Percentiles rank a stretch among this genome's conserved stretches.
Conservation (phyloP, 2,888 invertebrate genomes). For the Drosophila rellima region DNA sequence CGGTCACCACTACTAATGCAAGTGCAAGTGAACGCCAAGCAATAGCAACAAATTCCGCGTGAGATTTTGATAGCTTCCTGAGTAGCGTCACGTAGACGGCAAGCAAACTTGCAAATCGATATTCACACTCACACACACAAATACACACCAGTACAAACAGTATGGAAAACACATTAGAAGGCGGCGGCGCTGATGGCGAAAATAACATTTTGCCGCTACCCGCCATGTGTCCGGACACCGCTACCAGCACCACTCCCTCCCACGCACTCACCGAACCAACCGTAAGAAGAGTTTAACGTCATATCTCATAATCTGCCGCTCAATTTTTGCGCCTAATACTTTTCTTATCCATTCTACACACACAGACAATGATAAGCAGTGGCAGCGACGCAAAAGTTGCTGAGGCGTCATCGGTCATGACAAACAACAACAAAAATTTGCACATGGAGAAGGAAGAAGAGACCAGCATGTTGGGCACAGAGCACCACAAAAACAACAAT, state of each 20-base stretch:
- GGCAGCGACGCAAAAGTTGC: constrained; percentile 45
- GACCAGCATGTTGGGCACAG: constrained; percentile 34
- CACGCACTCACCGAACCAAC: constrained; percentile 16
- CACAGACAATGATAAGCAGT: constrained; percentile 39
- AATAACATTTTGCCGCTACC: constrained; percentile 60
- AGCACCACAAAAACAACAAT: constrained; percentile 35
- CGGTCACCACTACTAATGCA: constrained; percentile 56
- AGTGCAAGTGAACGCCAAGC: constrained; percentile 34
- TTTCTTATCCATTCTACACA: constrained; percentile 39
- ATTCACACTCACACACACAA: constrained; percentile 60
- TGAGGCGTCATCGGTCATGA: constrained; percentile 46
- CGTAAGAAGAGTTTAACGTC: constrained; percentile 39
- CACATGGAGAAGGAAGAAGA: constrained; percentile 42
- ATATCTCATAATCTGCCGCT: constrained; percentile 36
- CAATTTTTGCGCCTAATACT: constrained; percentile 54
- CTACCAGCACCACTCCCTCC: constrained; percentile 24
- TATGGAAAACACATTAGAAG: constrained; percentile 68
- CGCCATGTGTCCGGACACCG: constrained; percentile 53
- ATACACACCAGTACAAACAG: constrained; percentile 60
- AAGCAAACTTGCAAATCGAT: constrained; percentile 67
- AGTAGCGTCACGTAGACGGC: constrained; percentile 78
- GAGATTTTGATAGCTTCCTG: constrained; percentile 67
- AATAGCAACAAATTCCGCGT: constrained; percentile 54
- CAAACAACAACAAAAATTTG: constrained; percentile 40
- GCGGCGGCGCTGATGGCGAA: constrained; percentile 52